These are phyloP conservation scores for Percopsis transmontana DNA, from an alignment of 2,113 vertebrate species.

Conservation along the genomic window DNA sequence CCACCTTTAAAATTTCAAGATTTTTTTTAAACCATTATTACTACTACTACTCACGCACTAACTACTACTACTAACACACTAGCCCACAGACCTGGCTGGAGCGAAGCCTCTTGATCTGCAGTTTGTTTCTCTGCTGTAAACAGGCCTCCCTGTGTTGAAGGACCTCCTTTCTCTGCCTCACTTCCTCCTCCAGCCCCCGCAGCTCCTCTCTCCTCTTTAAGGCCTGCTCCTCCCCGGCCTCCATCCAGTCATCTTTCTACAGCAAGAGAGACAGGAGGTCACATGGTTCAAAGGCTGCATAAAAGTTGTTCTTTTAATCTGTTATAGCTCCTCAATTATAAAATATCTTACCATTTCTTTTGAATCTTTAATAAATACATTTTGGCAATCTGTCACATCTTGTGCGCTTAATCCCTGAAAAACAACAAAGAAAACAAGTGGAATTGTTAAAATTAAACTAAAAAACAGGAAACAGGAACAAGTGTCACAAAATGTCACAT, in stretches of 20 bases:
- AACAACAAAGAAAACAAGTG: conserved; percentile 5
- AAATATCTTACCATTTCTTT: conserved; percentile 40
- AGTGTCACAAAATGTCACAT: too few species aligned
- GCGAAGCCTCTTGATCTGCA: conserved; percentile 85
- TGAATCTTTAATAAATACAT: conserved; percentile 1
- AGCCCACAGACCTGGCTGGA: conserved; percentile 85
- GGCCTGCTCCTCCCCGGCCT: conserved; percentile 86
- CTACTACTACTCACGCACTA: conserved; percentile 7
- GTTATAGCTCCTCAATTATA: too few species aligned
- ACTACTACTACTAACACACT: conserved; percentile 18
- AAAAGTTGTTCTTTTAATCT: too few species aligned
- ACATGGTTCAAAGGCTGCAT: neutral
- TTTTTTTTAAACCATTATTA: too few species aligned
- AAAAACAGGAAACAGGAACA: too few species aligned
- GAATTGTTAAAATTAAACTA: neutral
- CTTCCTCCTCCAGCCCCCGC: conserved; percentile 84
- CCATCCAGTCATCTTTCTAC: conserved; percentile 82
- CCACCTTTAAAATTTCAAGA: too few species aligned
- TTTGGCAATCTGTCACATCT: conserved; percentile 61
- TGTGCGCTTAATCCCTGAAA: conserved; percentile 74
- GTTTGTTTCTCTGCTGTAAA: conserved; percentile 80
- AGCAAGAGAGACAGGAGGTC: conserved; percentile 41
- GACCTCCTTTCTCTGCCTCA: conserved; percentile 84
- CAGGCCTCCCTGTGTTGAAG: conserved; percentile 82
- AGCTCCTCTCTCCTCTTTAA: conserved; percentile 82